A percentile compares a stretch with the other conserved stretches of the same genome.
Evolutionary conservation across 2,888 invertebrate genomes (phyloP).

Genomic region (Ormyrus thymus): DNA sequence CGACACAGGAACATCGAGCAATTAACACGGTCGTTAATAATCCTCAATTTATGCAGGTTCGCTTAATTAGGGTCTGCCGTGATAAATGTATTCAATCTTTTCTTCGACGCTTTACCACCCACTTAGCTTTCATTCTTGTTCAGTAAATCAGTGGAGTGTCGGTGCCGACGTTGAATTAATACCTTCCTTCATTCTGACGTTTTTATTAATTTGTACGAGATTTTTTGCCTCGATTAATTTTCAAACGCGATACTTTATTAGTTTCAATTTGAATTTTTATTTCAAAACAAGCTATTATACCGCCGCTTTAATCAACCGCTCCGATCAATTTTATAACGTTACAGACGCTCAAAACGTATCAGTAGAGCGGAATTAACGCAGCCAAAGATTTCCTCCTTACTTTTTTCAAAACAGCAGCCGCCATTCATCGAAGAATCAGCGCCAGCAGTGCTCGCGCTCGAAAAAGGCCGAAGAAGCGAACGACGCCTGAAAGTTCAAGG

Average conservation of each 20-base stretch:
- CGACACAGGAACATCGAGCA: not conserved
- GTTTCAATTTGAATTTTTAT: too few species aligned
- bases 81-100: slow-evolving; percentile 38
- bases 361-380: too few species aligned
- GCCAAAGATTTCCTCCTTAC: too few species aligned
- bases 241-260: too few species aligned
- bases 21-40: slow-evolving; percentile 32
- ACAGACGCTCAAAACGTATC: too few species aligned
- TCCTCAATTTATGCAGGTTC: slow-evolving; percentile 24
- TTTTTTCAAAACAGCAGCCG: too few species aligned
- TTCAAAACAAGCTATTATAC: too few species aligned
- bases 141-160: not conserved
- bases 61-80: slow-evolving; percentile 32
- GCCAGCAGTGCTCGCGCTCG: not conserved
- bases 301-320: too few species aligned
- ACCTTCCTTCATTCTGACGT: not conserved
- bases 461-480: not conserved
- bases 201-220: too few species aligned
- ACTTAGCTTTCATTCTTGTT: slow-evolving; percentile 9
- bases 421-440: too few species aligned
- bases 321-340: too few species aligned
- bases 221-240: not conserved
- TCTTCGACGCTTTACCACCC: slow-evolving; percentile 30
- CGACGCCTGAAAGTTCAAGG: not conserved
- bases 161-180: not conserved